Conservation (phyloP, 1,140 invertebrate genomes). For the Drosophila nebulosa region DNA sequence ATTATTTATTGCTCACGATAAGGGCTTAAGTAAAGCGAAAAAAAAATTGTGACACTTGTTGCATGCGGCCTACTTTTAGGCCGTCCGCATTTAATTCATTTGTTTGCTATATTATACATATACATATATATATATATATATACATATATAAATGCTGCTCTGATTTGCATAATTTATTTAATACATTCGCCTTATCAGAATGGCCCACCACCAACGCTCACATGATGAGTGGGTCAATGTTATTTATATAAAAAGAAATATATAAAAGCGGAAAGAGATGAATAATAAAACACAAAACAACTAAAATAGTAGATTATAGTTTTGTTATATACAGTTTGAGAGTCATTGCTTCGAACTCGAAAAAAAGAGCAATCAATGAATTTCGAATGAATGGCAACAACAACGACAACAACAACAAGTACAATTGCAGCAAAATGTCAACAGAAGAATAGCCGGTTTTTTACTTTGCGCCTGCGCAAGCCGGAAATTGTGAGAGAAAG, state of each 20-base stretch:
- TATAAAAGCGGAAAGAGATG: conserved; percentile 35
- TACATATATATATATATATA: conserved; percentile 17
- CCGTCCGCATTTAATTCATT: neutral
- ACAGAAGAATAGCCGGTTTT: conserved; percentile 48
- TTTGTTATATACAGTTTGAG: neutral
- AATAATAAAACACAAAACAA: conserved; percentile 7
- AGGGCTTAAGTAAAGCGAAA: too few species aligned
- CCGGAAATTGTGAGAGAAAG: conserved; percentile 35
- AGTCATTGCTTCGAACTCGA: conserved; percentile 21
- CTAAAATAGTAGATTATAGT: conserved; percentile 8
- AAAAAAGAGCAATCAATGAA: conserved; percentile 50
- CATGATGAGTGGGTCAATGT: conserved; percentile 60
- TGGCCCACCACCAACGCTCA: neutral
- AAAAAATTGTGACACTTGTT: neutral
- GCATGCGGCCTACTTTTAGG: conserved; percentile 48
- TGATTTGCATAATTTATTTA: neutral
- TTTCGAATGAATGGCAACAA: conserved; percentile 40
- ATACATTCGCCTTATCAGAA: conserved; percentile 20
- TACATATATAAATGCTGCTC: conserved; percentile 22
- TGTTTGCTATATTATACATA: neutral
- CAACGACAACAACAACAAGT: conserved; percentile 37
- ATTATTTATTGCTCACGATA: too few species aligned
- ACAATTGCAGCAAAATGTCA: conserved; percentile 61
- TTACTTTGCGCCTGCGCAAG: conserved; percentile 33
- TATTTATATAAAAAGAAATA: conserved; percentile 10